Percentiles rank a stretch among this genome's conserved stretches.
Conservation (phyloP, 2,797 vertebrate species). For the Muraenolepis orangiensis region DNA sequence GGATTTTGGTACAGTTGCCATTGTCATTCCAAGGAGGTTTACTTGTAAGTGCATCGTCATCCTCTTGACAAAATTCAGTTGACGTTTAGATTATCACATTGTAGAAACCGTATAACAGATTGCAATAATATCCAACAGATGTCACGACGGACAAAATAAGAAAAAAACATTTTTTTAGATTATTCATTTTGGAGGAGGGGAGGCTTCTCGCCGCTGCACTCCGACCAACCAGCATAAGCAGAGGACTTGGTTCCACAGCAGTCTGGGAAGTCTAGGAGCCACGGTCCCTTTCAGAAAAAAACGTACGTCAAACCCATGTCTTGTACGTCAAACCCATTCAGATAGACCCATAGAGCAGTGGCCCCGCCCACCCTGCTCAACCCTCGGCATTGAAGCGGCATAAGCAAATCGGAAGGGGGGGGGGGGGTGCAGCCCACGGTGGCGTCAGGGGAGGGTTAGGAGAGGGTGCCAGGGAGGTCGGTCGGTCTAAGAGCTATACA, state of each 20-base stretch:
- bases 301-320: slow-evolving; percentile 33
- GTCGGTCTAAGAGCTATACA: slow-evolving; percentile 74
- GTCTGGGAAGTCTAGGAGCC: not conserved
- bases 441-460: slow-evolving; percentile 24
- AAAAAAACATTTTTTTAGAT: slow-evolving; percentile 39
- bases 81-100: slow-evolving; percentile 71
- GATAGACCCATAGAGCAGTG: slow-evolving; percentile 20
- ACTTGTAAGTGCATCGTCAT: slow-evolving; percentile 69
- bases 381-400: slow-evolving; percentile 27
- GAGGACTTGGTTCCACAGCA: not conserved
- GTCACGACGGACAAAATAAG: slow-evolving; percentile 46
- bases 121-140: slow-evolving; percentile 61
- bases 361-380: slow-evolving; percentile 12
- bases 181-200: slow-evolving; percentile 41
- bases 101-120: slow-evolving; percentile 72
- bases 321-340: slow-evolving; percentile 33
- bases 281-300: slow-evolving; percentile 21
- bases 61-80: slow-evolving; percentile 41
- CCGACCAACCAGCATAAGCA: not conserved
- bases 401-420: slow-evolving; percentile 27
- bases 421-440: slow-evolving; percentile 1
- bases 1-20: slow-evolving; percentile 61
- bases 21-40: slow-evolving; percentile 60
- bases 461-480: slow-evolving; percentile 22
- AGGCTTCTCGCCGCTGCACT: slow-evolving; percentile 34